Conservation (phyloP, 2,888 invertebrate genomes). For the Clostera curtula region DNA sequence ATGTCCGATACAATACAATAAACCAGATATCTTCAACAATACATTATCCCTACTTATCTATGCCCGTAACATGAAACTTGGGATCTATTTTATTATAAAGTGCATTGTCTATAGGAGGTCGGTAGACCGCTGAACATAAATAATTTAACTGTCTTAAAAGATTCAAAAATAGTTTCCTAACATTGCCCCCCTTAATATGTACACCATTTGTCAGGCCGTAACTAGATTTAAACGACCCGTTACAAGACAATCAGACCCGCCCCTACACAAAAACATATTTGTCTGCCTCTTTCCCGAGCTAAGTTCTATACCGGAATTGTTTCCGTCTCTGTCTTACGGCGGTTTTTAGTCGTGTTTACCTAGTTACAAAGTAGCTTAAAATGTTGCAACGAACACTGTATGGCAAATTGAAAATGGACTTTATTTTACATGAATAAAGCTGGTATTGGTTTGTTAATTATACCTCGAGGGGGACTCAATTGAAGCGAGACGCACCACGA, state of each 20-base stretch:
- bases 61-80: conserved; percentile 63
- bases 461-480: conserved; percentile 51
- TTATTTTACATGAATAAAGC: conserved; percentile 7
- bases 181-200: conserved; percentile 74
- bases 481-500: conserved; percentile 57
- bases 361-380: conserved; percentile 40
- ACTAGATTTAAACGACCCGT: conserved; percentile 71
- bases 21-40: conserved; percentile 66
- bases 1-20: conserved; percentile 64
- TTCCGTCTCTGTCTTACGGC: conserved; percentile 43
- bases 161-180: conserved; percentile 76
- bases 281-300: conserved; percentile 30
- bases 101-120: conserved; percentile 69
- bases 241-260: conserved; percentile 56
- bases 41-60: conserved; percentile 69
- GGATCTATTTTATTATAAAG: conserved; percentile 74
- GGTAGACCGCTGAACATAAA: conserved; percentile 67
- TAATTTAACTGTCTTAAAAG: conserved; percentile 76
- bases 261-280: conserved; percentile 35
- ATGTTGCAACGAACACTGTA: conserved; percentile 42
- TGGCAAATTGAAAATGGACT: conserved; percentile 19
- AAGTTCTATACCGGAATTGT: conserved; percentile 6
- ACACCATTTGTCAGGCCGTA: conserved; percentile 75
- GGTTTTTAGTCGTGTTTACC: conserved; percentile 50
- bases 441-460: conserved; percentile 21